A percentile compares a stretch with the other conserved stretches of the same genome.
phyloP scores from a whole-genome alignment of 2,113 vertebrate species.

The Campylorhamphus procurvoides region DNA sequence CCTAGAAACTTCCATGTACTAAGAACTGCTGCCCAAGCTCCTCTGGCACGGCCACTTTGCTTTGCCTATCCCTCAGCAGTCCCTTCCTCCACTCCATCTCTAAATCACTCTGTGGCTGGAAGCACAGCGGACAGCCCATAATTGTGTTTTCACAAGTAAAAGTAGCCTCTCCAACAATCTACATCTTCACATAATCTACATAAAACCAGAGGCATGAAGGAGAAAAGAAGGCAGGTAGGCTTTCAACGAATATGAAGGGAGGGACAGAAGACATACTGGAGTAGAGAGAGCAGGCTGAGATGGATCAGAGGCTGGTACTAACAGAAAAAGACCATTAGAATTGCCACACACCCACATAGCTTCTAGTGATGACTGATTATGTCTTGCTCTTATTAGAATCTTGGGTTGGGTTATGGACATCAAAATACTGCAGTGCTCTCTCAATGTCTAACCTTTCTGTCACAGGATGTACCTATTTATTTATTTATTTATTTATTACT shows the following conservation, averaged over 20 bases:
- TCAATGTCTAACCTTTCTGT: not conserved
- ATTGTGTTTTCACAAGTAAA: not conserved
- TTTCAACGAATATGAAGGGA: not conserved
- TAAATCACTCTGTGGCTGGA: not conserved
- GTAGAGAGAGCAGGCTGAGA: not conserved
- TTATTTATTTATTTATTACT: too few relatives aligned
- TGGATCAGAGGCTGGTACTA: not conserved
- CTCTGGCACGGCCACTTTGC: fast-evolving
- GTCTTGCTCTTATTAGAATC: not conserved
- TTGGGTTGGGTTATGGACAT: not conserved
- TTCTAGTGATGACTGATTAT: not conserved
- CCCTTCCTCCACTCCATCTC: fast-evolving
- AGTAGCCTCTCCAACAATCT: not conserved
- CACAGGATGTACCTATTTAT: not conserved
- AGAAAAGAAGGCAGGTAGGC: not conserved
- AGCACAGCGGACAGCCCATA: not conserved
- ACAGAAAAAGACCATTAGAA: not conserved
- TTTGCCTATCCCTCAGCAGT: not conserved
- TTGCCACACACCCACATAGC: not conserved
- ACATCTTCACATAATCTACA: not conserved
- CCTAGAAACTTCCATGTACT: not conserved
- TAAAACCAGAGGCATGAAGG: not conserved
- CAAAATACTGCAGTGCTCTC: not conserved
- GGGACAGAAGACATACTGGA: not conserved
- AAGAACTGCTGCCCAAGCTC: not conserved